Conservation (phyloP, 1,140 invertebrate species). For the Sarcophaga peregrina region DNA sequence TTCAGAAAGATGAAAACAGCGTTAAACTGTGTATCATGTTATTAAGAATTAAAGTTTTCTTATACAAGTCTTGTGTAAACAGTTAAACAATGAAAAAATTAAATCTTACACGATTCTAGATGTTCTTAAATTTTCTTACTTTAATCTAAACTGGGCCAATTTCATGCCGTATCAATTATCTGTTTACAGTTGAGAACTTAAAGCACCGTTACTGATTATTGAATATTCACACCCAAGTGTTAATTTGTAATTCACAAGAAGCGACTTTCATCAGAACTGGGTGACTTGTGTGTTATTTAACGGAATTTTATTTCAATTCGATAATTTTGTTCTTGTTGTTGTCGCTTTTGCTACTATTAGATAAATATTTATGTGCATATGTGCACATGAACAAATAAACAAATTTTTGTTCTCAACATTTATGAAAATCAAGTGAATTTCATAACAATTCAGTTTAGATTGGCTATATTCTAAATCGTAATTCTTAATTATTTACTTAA, state of each 20-base stretch:
- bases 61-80: too few relatives aligned
- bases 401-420: too few relatives aligned
- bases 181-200: not conserved
- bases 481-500: too few relatives aligned
- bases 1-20: too few relatives aligned
- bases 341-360: not conserved
- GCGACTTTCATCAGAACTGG: not conserved
- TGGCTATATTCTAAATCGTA: too few relatives aligned
- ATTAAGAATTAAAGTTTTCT: not conserved
- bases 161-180: not conserved
- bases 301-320: not conserved
- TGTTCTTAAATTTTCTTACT: not conserved
- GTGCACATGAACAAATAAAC: not conserved
- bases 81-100: too few relatives aligned
- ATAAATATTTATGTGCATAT: not conserved
- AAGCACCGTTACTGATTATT: not conserved
- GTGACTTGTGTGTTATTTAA: not conserved
- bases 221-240: not conserved
- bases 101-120: not conserved
- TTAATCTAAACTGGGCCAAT: not conserved
- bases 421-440: too few relatives aligned
- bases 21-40: not conserved
- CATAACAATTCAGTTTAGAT: too few relatives aligned
- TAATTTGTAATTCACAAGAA: constrained; percentile 11
- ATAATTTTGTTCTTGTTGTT: too few relatives aligned